Base-by-base conservation (phyloP, 2,797 vertebrate species). In the Rhynchonycteris naso region DNA sequence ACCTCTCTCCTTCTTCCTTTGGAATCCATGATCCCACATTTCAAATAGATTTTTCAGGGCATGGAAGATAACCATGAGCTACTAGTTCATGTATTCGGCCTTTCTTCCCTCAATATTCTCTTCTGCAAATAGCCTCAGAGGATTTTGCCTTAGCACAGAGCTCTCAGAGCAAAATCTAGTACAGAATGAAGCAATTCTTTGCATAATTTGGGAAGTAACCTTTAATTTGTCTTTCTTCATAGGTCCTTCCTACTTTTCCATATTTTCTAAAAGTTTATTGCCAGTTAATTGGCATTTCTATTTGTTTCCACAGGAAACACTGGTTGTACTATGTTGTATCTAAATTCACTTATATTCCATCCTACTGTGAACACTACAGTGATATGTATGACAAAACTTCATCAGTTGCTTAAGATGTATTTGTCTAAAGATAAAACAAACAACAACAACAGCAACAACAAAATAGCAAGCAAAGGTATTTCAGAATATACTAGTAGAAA, bases 11-110 rank as follows among this genome's bases (percentile, higher is more conserved):
- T 71, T 6, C 38, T 93, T 9, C 43, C 58, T 81, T 2, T 79
- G 74, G 58, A 30, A 65, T 38, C 21, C 79, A 71, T 54, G n/a
- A 54, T 63, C 47, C 63, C 30, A 69, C 43, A 59, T 84, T 86
- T 96, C 47, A 75, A 65, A 87, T 19, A 88, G 47, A 52, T 89
- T 91, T 95, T 95, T 74, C 65, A 50, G 59, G 94, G 68, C 69
- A 79, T 26, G 26, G 52, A 90, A 10, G 26, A 30, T 75, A 84
- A 74, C 33, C 33, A 66, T 50, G n/a, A 72, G 21, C n/a, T 75
- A 59, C 12, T 74, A 15, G 26, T 24, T 90, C 6, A 35, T 71
- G 22, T 3, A 33, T 26, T 21, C 93, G n/a, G 9, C 16, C 7
- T 84, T 78, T 19, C 1, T 21, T 12, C 4, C 1, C 63, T 28